A percentile compares a stretch with the other conserved stretches of the same genome.
phyloP scores from a whole-genome alignment of 1,140 invertebrate genomes.

The Pogonomyrmex barbatus region DNA sequence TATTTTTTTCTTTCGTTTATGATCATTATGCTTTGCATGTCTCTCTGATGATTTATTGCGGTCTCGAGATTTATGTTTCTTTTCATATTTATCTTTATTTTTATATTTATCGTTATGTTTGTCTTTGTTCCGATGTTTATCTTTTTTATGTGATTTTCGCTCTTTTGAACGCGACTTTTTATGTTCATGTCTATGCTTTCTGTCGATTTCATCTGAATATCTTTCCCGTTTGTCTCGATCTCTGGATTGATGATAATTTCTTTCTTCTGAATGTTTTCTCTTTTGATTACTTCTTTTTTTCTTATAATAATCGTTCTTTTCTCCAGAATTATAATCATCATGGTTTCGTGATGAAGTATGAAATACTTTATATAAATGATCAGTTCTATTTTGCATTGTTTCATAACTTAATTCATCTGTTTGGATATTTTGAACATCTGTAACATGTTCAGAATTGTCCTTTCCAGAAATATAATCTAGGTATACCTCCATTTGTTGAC shows the following conservation, averaged over 20 bases:
- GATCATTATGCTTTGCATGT: slow-evolving; percentile 45
- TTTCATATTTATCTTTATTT: not conserved
- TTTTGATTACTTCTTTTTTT: slow-evolving; percentile 32
- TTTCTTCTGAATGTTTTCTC: slow-evolving; percentile 24
- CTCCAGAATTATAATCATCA: not conserved
- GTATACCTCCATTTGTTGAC: slow-evolving; percentile 87
- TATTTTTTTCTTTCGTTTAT: slow-evolving; percentile 40
- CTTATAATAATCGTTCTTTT: not conserved
- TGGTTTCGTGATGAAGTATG: not conserved
- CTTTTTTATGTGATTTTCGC: slow-evolving; percentile 49
- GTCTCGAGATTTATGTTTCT: slow-evolving; percentile 57
- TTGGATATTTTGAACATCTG: not conserved
- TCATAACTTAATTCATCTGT: not conserved
- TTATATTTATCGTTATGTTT: slow-evolving; percentile 46
- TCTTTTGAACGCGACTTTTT: slow-evolving; percentile 63
- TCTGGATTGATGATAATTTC: not conserved
- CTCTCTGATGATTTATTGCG: slow-evolving; percentile 32
- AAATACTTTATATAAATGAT: slow-evolving; percentile 26
- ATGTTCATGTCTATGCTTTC: slow-evolving; percentile 27
- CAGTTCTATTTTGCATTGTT: not conserved
- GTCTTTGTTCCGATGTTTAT: slow-evolving; percentile 23
- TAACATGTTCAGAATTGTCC: not conserved
- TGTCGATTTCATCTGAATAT: slow-evolving; percentile 38
- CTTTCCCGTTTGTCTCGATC: slow-evolving; percentile 43
- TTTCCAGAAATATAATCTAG: slow-evolving; percentile 77